Conservation (phyloP, 2,888 invertebrate genomes). For the Ceramica pisi region DNA sequence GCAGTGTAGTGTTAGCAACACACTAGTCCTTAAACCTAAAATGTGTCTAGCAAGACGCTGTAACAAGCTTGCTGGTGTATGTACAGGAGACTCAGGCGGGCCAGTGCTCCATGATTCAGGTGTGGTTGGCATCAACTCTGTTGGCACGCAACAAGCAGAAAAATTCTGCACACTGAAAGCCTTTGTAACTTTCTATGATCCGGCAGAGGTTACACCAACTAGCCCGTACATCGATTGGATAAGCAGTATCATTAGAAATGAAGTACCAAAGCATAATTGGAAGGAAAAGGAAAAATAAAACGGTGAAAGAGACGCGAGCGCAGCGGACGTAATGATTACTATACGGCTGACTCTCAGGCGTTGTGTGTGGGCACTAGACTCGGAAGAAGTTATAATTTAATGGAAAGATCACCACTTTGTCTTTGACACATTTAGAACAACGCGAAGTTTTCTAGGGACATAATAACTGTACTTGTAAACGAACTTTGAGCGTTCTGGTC, state of each 20-base stretch:
- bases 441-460: not conserved
- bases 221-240: slow-evolving; percentile 43
- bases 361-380: not conserved
- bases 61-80: not conserved
- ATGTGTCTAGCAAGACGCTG: slow-evolving; percentile 43
- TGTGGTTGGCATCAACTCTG: slow-evolving; percentile 34
- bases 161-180: not conserved
- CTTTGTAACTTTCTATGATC: not conserved
- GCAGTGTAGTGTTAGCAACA: not conserved
- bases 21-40: not conserved
- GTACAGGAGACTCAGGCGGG: slow-evolving; percentile 49
- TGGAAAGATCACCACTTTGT: not conserved
- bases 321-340: not conserved
- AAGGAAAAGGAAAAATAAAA: not conserved
- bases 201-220: slow-evolving; percentile 23
- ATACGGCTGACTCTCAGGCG: not conserved
- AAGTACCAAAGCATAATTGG: not conserved
- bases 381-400: not conserved
- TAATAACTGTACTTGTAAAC: not conserved
- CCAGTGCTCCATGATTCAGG: slow-evolving; percentile 45
- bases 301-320: not conserved
- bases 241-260: not conserved
- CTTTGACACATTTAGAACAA: not conserved
- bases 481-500: not conserved
- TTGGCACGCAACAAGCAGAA: accelerated